These are phyloP conservation scores for Epirrhoe alternata DNA, from an alignment of 2,888 invertebrate genomes.

Conservation along the genomic window DNA sequence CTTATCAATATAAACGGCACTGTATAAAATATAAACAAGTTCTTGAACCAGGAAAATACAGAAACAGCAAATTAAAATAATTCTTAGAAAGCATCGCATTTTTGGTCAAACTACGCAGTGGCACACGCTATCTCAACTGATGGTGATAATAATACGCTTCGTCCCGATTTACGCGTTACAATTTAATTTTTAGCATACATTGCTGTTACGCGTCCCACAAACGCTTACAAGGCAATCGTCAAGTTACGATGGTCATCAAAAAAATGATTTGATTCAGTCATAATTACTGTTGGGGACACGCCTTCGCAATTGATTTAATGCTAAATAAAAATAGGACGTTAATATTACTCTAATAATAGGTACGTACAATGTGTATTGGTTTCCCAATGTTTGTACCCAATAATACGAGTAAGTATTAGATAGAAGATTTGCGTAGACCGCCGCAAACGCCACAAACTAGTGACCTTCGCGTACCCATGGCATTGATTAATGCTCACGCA, in stretches of 20 bases:
- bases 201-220: slow-evolving; percentile 47
- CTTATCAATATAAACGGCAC: slow-evolving; percentile 24
- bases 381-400: background rate
- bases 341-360: background rate
- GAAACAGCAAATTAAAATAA: slow-evolving; percentile 31
- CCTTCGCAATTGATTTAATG: slow-evolving; percentile 31
- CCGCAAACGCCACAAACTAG: slow-evolving; percentile 60
- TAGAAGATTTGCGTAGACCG: slow-evolving; percentile 58
- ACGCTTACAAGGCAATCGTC: slow-evolving; percentile 25
- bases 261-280: slow-evolving; percentile 38
- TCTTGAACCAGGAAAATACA: slow-evolving; percentile 32
- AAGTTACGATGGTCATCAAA: slow-evolving; percentile 50
- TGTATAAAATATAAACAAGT: slow-evolving; percentile 22
- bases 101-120: slow-evolving; percentile 73
- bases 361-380: background rate
- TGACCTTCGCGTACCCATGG: slow-evolving; percentile 77
- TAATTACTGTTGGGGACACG: slow-evolving; percentile 55
- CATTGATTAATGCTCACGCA: slow-evolving; percentile 80
- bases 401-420: slow-evolving; percentile 6
- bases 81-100: slow-evolving; percentile 61
- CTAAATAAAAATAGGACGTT: background rate
- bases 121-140: slow-evolving; percentile 70
- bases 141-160: slow-evolving; percentile 60
- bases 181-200: slow-evolving; percentile 47
- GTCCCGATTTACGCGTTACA: slow-evolving; percentile 47